These are phyloP conservation scores for Drosophila santomea DNA, from an alignment of 1,140 invertebrate species.

Conservation along the genomic window DNA sequence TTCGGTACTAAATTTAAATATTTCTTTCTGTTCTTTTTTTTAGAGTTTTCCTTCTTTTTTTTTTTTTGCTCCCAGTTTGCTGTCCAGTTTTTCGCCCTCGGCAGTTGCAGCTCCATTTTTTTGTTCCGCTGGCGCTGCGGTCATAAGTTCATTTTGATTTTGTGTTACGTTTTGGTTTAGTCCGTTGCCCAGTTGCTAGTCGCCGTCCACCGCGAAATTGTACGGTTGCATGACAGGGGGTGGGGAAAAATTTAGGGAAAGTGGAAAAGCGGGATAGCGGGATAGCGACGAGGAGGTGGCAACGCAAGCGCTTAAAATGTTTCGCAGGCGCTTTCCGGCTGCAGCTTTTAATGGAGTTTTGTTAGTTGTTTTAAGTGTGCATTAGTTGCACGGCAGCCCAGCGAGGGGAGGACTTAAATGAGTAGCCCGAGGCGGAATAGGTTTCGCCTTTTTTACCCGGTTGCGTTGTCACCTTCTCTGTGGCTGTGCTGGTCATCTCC, in stretches of 20 bases:
- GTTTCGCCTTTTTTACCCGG: background rate
- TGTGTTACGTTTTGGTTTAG: conserved; percentile 80
- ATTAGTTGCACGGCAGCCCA: conserved; percentile 55
- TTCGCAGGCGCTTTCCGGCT: conserved; percentile 72
- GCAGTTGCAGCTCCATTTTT: conserved; percentile 49
- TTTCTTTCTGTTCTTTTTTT: conserved; percentile 48
- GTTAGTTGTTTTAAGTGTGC: conserved; percentile 79
- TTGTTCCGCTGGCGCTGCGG: conserved; percentile 46
- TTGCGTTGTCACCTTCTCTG: conserved; percentile 45
- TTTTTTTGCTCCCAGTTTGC: background rate
- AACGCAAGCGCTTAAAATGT: conserved; percentile 79
- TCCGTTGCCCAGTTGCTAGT: conserved; percentile 62
- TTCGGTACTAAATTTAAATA: conserved; percentile 84
- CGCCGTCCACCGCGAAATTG: conserved; percentile 55
- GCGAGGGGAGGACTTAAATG: conserved; percentile 40
- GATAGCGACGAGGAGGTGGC: conserved; percentile 29
- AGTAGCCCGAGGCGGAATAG: conserved; percentile 41
- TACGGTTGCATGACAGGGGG: background rate
- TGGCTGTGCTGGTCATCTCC: conserved; percentile 36
- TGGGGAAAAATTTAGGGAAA: background rate
- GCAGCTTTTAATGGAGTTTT: conserved; percentile 81
- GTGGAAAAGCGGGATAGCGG: conserved; percentile 7
- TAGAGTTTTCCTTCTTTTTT: conserved; percentile 33
- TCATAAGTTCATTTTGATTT: conserved; percentile 84
- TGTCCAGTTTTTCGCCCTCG: conserved; percentile 28